Conservation (phyloP, 1,140 invertebrate genomes). For the Drosophila orena region DNA sequence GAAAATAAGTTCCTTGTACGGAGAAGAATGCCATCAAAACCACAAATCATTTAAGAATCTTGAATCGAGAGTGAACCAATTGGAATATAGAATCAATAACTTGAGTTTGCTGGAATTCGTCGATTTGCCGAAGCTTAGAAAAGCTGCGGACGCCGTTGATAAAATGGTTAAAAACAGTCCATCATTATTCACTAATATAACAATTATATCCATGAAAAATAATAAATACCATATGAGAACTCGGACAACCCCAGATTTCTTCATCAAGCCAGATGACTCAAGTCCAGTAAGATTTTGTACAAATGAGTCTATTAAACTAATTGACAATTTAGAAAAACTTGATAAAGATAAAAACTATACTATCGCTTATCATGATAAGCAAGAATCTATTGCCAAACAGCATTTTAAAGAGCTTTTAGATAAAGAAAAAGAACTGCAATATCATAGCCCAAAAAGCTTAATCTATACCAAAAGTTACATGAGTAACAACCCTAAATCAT, state of each 20-base stretch:
- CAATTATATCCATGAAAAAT: too few relatives aligned
- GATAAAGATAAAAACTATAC: neutral
- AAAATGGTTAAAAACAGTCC: neutral
- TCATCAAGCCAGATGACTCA: too few relatives aligned
- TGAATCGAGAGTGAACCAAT: neutral
- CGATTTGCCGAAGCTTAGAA: neutral
- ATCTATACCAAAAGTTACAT: neutral
- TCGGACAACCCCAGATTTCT: too few relatives aligned
- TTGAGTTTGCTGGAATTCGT: neutral
- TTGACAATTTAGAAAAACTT: neutral
- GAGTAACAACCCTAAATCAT: neutral
- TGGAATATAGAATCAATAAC: constrained; percentile 16
- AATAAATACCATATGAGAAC: too few relatives aligned
- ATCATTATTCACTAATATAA: neutral
- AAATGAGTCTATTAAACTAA: neutral
- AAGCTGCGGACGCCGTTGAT: neutral
- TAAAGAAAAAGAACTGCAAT: neutral
- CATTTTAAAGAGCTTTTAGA: neutral
- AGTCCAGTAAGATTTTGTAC: neutral
- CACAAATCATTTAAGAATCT: neutral
- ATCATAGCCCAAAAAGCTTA: too few relatives aligned
- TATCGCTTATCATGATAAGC: neutral
- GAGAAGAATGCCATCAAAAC: neutral
- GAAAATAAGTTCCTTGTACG: neutral
- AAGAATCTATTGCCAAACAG: neutral